Percentiles rank a stretch among this genome's conserved stretches.
Conservation (phyloP, 1,140 invertebrate species). For the Scaptomyza pallida region DNA sequence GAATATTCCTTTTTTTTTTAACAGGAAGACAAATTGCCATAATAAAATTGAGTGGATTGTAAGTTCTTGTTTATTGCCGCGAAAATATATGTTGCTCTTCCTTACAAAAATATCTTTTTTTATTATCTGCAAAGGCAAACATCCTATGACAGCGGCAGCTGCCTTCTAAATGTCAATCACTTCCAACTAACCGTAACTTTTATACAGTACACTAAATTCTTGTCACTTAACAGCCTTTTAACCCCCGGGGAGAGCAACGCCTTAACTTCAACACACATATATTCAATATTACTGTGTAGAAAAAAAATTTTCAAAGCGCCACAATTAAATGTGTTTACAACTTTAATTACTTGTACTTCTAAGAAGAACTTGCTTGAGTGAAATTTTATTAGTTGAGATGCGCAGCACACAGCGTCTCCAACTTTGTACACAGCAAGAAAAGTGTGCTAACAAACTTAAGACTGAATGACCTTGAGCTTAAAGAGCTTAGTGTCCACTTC, state of each 20-base stretch:
- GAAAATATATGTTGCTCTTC: not conserved
- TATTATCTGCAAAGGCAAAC: slow-evolving; percentile 7
- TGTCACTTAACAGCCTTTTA: not conserved
- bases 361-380: slow-evolving; percentile 44
- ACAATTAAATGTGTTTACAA: slow-evolving; percentile 64
- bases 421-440: slow-evolving; percentile 1
- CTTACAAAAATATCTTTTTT: not conserved
- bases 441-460: no score
- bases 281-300: slow-evolving; percentile 60
- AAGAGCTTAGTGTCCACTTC: no score
- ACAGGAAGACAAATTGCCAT: no score
- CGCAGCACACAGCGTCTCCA: slow-evolving; percentile 3
- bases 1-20: not conserved
- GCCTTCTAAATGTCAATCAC: not conserved
- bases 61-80: not conserved
- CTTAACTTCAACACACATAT: slow-evolving; percentile 9
- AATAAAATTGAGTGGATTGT: no score
- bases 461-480: no score
- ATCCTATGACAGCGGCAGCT: not conserved
- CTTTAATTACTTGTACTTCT: slow-evolving; percentile 62
- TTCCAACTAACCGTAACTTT: slow-evolving; percentile 14
- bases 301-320: not conserved
- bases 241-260: no score
- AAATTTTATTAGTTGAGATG: slow-evolving; percentile 14
- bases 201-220: slow-evolving; percentile 1